Conservation (phyloP, 2,797 vertebrate genomes). For the Lithobates sylvaticus region DNA sequence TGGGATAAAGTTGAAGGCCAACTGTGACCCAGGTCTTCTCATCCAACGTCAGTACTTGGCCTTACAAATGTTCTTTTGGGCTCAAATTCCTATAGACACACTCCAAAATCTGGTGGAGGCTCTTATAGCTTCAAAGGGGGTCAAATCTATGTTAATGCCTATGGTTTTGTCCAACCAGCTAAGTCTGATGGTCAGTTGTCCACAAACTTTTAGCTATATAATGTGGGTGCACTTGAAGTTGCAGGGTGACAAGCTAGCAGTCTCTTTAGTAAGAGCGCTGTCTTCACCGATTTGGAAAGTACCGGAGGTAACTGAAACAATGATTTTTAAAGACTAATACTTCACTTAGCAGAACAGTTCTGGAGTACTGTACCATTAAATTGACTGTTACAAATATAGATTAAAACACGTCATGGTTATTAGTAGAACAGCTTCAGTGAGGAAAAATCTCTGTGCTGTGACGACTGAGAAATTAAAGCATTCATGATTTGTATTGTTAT, state of each 20-base stretch:
- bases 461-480: background rate
- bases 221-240: too few relatives aligned
- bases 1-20: background rate
- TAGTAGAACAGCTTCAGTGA: background rate
- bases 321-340: background rate
- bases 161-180: too few relatives aligned
- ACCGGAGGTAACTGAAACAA: background rate
- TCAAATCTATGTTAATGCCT: too few relatives aligned
- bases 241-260: background rate
- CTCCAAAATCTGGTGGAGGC: too few relatives aligned
- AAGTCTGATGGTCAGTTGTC: too few relatives aligned
- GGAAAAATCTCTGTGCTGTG: background rate
- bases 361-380: constrained; percentile 10
- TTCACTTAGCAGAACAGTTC: background rate
- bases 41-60: too few relatives aligned
- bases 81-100: background rate
- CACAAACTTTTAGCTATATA: too few relatives aligned
- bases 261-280: background rate
- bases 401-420: constrained; percentile 7
- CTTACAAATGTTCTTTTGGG: background rate
- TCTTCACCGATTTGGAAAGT: background rate
- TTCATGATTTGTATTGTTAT: background rate
- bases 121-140: too few relatives aligned
- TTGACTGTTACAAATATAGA: constrained; percentile 8
- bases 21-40: background rate